A percentile compares a stretch with the other conserved stretches of the same genome.
These are phyloP conservation scores for Xiphorhynchus erythropygius DNA, from an alignment of 2,797 vertebrate genomes.

Conservation along the genomic window DNA sequence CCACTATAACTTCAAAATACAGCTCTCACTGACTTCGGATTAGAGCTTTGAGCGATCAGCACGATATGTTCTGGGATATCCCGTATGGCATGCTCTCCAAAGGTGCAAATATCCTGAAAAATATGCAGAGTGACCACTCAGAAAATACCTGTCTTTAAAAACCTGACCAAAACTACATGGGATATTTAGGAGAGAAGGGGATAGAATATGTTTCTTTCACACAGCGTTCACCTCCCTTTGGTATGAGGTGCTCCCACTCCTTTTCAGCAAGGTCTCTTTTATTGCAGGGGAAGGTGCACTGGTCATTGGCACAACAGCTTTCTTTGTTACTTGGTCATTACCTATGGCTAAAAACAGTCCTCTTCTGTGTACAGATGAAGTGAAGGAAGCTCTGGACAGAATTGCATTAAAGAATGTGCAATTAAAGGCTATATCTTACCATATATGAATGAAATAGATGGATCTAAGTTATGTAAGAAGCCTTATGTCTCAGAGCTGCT, in stretches of 20 bases:
- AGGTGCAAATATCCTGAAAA: not conserved
- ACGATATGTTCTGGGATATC: not conserved
- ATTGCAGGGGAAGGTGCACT: not conserved
- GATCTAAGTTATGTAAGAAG: not conserved
- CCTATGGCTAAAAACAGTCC: not conserved
- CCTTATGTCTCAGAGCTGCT: conserved; percentile 9
- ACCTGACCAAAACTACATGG: not conserved
- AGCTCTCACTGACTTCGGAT: not conserved
- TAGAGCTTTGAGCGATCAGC: not conserved
- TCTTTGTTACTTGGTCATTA: not conserved
- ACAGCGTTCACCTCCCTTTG: not conserved
- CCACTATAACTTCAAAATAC: not conserved
- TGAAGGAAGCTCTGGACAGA: conserved; percentile 13
- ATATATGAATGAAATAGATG: not conserved
- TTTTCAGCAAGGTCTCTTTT: not conserved
- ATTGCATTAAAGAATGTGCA: not conserved
- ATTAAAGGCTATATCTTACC: not conserved
- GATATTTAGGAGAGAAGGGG: not conserved
- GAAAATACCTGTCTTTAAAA: not conserved
- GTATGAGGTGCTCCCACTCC: not conserved
- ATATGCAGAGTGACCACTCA: not conserved
- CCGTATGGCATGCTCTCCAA: not conserved
- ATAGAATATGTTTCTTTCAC: not conserved
- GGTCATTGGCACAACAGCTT: not conserved
- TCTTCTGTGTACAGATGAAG: not conserved